Evolutionary conservation across 2,113 vertebrate genomes (phyloP), one percentile per base, ranked within the genome.

Genomic region (Epinephelus fuscoguttatus): DNA sequence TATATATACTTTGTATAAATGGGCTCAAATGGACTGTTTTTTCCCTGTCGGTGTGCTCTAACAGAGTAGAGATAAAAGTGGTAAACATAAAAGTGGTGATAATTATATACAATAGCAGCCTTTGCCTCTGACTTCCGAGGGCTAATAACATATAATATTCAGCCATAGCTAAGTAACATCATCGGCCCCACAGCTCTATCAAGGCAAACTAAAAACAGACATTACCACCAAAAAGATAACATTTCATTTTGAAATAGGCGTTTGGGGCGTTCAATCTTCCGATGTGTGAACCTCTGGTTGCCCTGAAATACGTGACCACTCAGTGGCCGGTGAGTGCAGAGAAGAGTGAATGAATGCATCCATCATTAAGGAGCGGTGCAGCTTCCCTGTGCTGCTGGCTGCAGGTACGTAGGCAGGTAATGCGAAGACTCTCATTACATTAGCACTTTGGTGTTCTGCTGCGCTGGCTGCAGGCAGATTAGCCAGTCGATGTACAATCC

Each of bases 391-490:
- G 64, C 70, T 63, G 72, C 79, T 78, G 76, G 77, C 78, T 68
- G 89, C 73, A 75, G 81, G 55, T 80, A 70, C 14, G 50, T 64
- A 72, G 84, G 76, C 70, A 86, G 82, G 71, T 90, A 76, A 85
- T 74, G 81, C 67, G 59, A 82, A 81, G 69, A 78, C 86, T 90
- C 87, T 94, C 90, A 94, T 94, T 94, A 93, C 89, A 95, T 95
- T 94, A 95, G 91, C 88, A 90, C 84, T 15, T 52, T 90, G 18
- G 67, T 84, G 88, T 95, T 94, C 91, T 92, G 94, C 95, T 95
- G 95, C 3, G 95, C 92, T 93, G 91, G 94, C 78, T 86, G 87
- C 80, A 89, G 91, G 87, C 66, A 90, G 95, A 96, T 96, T 95
- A 96, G 89, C 88, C 67, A 87, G 93, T 87, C 67, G 56, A 80